Percentiles rank a stretch among this genome's conserved stretches.
Conservation (phyloP, 2,888 invertebrate species). For the Folsomia candida region DNA sequence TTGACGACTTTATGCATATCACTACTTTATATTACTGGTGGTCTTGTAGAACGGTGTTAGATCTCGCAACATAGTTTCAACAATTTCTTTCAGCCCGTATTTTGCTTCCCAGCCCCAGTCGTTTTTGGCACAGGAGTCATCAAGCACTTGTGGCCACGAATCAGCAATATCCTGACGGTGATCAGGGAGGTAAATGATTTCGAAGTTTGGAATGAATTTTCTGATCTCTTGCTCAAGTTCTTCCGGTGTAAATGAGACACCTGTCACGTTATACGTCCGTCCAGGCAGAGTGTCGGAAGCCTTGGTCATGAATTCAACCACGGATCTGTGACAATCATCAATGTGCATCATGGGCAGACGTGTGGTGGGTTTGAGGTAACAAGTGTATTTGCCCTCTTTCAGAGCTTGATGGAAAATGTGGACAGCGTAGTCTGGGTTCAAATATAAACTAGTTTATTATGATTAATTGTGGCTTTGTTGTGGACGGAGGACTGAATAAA, state of each 20-base stretch:
- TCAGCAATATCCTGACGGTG: slow-evolving; percentile 80
- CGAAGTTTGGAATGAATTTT: slow-evolving; percentile 70
- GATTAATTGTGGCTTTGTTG: not conserved
- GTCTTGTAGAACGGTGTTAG: slow-evolving; percentile 55
- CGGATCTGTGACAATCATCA: slow-evolving; percentile 68
- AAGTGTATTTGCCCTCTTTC: slow-evolving; percentile 71
- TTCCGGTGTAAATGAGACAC: slow-evolving; percentile 89
- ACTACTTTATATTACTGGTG: too few species aligned
- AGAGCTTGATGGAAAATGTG: slow-evolving; percentile 88
- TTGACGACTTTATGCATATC: too few species aligned
- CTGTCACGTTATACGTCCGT: slow-evolving; percentile 85
- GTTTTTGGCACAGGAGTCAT: slow-evolving; percentile 75
- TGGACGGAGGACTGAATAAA: not conserved
- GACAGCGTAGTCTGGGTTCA: slow-evolving; percentile 92
- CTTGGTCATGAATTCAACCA: slow-evolving; percentile 73
- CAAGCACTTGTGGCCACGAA: slow-evolving; percentile 86
- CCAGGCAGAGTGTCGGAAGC: slow-evolving; percentile 67
- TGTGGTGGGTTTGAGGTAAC: slow-evolving; percentile 80
- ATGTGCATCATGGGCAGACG: slow-evolving; percentile 92
- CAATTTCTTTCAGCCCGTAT: slow-evolving; percentile 66
- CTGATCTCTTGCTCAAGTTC: slow-evolving; percentile 72
- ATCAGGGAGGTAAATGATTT: slow-evolving; percentile 77
- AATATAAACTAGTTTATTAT: too few species aligned
- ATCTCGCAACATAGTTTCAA: slow-evolving; percentile 72
- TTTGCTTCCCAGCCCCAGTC: slow-evolving; percentile 86